Conservation (phyloP, 1,140 invertebrate species). For the Tetramorium parvispinum region DNA sequence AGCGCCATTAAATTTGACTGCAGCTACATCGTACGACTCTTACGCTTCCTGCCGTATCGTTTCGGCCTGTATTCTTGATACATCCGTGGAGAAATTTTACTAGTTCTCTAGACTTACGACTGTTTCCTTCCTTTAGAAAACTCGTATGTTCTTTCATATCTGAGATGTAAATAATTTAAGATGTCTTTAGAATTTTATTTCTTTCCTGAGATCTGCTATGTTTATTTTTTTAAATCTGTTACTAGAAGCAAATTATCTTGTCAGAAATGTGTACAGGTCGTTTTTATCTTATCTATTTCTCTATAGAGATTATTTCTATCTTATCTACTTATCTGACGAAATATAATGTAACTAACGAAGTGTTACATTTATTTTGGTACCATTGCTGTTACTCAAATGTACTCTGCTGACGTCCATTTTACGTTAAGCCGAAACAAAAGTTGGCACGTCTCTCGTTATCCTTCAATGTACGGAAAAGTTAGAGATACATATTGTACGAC, state of each 20-base stretch:
- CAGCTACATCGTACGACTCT: conserved; percentile 32
- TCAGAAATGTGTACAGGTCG: background rate
- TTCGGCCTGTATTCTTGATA: conserved; percentile 6
- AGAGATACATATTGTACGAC: conserved; percentile 5
- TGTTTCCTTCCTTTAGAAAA: conserved; percentile 3
- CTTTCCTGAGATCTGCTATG: background rate
- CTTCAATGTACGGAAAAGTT: conserved; percentile 28
- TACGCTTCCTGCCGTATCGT: conserved; percentile 32
- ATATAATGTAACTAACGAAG: background rate
- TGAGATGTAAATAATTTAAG: background rate
- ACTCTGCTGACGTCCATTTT: conserved; percentile 3
- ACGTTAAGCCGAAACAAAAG: conserved; percentile 2
- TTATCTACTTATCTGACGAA: background rate
- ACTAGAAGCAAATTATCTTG: background rate
- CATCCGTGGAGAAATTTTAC: conserved; percentile 2
- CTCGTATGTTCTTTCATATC: background rate
- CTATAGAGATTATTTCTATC: background rate
- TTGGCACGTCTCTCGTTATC: conserved; percentile 24
- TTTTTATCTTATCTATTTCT: background rate
- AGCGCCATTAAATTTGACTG: conserved; percentile 64
- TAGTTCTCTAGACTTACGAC: background rate
- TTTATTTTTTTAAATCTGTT: background rate
- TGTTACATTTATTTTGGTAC: background rate
- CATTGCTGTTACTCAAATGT: background rate
- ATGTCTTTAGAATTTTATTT: background rate